Base-by-base conservation (phyloP, 2,888 invertebrate species). In the Pherbina coryleti region DNA sequence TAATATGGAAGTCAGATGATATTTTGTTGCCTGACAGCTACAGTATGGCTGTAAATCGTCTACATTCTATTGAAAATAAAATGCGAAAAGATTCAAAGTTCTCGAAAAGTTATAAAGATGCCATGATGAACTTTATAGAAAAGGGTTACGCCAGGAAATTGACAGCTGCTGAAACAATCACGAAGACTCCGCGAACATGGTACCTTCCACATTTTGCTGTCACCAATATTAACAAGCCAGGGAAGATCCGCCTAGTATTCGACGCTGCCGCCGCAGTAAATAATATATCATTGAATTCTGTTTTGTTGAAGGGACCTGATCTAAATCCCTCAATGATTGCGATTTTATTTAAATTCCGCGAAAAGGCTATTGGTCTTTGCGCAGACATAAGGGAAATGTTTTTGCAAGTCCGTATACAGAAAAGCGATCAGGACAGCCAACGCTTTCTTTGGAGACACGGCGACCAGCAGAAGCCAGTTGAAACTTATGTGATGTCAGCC, bases 201-300 rank as follows among this genome's bases (percentile, higher is more conserved):
- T 73, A 73, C 44, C 44, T 77, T 57, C 84, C 84, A 2, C 82
- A 84, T 67, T 84, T 85, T 73, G 76, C 80, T 5, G 84, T 83
- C 3, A 82, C 82, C 64, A 75, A 79, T 60, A 11, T 34, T 14
- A 37, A 34, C 57, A 72, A 72, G 22, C 11, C 62, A 7, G 80
- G 80, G 11, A 77, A 81, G 9, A 31, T 70, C 9, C 76, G 79
- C 25, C 72, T 80, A 3, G 81, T 79, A 49, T 81, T 81, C 62
- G 75, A 77, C 72, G 79, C 80, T 17, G 55, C 71, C 17, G 67
- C 49, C 7, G 37, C 44, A 62, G 49, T 25, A n/a, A 17, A 77
- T 28, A 77, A 77, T 1, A 75, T 70, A 37, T 79, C 79, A 0
- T 77, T 80, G 14, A 82, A 79, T 66, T 62, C 78, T 5, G 66